phyloP scores from a whole-genome alignment of 2,888 invertebrate genomes.

The Frankliniella fusca region DNA sequence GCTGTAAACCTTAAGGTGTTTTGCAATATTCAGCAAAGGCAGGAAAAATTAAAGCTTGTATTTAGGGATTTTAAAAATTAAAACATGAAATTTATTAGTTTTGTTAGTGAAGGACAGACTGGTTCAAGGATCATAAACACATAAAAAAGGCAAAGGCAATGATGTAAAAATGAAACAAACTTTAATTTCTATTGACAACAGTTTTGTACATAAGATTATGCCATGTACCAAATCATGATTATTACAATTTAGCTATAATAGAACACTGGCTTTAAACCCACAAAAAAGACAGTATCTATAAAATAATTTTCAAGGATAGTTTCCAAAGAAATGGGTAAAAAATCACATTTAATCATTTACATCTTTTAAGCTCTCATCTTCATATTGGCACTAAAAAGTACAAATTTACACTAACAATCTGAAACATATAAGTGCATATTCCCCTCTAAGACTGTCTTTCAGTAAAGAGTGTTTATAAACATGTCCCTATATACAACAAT shows the following conservation, averaged over 20 bases:
- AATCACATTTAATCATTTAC: background rate
- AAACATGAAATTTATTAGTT: no score
- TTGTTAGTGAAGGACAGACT: no score
- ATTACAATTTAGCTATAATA: background rate
- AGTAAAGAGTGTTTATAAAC: background rate
- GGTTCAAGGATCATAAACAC: no score
- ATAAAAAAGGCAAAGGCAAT: background rate
- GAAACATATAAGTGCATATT: background rate
- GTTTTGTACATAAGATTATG: slow-evolving; percentile 16
- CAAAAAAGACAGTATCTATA: background rate
- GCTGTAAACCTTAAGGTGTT: no score
- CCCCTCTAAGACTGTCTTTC: background rate
- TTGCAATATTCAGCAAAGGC: no score
- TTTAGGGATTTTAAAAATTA: no score
- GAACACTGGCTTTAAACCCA: background rate
- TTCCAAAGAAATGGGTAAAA: background rate
- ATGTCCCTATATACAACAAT: slow-evolving; percentile 12
- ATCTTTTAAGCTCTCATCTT: slow-evolving; percentile 6
- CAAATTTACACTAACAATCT: background rate
- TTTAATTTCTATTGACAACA: slow-evolving; percentile 21
- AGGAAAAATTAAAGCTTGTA: no score
- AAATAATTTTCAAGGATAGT: background rate
- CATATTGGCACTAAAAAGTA: background rate
- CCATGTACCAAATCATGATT: slow-evolving; percentile 9
- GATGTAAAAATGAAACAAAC: background rate